Conservation (phyloP, 2,888 invertebrate species). For the Emmelina monodactyla region DNA sequence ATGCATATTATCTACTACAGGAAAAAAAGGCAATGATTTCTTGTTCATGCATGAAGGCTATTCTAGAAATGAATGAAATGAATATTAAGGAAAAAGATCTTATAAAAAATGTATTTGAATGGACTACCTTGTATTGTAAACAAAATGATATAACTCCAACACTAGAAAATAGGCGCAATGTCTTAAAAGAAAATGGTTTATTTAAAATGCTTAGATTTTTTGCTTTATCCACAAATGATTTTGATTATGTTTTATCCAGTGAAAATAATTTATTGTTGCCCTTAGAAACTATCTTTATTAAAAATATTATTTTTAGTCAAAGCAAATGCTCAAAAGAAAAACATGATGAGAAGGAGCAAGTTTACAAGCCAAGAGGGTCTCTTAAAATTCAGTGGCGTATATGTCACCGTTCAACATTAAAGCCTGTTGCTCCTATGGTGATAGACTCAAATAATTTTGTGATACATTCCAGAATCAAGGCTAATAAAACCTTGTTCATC, state of each 20-base stretch:
- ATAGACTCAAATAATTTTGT: constrained; percentile 38
- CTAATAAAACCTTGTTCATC: constrained; percentile 50
- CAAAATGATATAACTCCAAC: constrained; percentile 37
- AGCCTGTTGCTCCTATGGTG: constrained; percentile 43
- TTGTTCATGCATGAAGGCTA: constrained; percentile 46
- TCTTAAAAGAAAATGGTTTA: constrained; percentile 45
- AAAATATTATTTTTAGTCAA: constrained; percentile 16
- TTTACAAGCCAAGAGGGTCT: constrained; percentile 27
- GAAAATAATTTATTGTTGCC: constrained; percentile 37
- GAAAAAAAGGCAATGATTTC: constrained; percentile 57
- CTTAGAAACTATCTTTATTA: constrained; percentile 29
- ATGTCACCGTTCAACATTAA: constrained; percentile 43
- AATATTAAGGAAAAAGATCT: constrained; percentile 62
- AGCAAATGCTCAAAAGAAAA: constrained; percentile 16
- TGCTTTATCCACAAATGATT: constrained; percentile 35
- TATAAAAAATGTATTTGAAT: constrained; percentile 58
- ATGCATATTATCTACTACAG: constrained; percentile 59
- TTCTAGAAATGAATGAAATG: constrained; percentile 56
- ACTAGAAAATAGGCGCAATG: constrained; percentile 44
- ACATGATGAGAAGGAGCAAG: constrained; percentile 16
- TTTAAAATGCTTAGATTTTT: constrained; percentile 52
- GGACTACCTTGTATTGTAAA: constrained; percentile 62
- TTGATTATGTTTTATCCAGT: constrained; percentile 36
- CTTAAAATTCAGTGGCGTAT: constrained; percentile 43
- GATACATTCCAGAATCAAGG: constrained; percentile 40